Base-by-base conservation (phyloP, 1,140 invertebrate species). In the Drosophila carrolli region DNA sequence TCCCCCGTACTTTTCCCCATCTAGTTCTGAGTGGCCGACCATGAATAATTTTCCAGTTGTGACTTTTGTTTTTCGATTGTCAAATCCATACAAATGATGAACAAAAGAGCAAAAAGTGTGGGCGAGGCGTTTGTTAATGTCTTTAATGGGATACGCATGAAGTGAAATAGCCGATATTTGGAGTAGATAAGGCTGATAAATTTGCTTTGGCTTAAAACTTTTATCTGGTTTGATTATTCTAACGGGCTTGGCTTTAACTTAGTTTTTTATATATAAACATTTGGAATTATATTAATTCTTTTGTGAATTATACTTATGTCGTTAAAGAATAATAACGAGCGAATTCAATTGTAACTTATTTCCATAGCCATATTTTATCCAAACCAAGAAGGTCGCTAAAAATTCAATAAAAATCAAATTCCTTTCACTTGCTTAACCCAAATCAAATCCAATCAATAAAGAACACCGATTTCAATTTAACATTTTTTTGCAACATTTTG, bases 1-100 rank as follows among this genome's bases (percentile, higher is more conserved):
- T 32, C 2, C 29, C 29, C 8, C 6, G 29, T 7, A 8, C 23
- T 23, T 23, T 54, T 70, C 37, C 65, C 65, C 65, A 35, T 75
- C 63, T 62, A 47, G 51, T 78, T 71, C 67, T 71, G 53, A 71
- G 67, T 71, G 67, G 65, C 81, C 83, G 81, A 63, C 78, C 82
- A 86, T 86, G 82, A 81, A 86, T 86, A 88, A 85, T 82, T 85
- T 86, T 77, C 67, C 68, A 84, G 78, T 61, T 77, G 62, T 68
- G 50, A 67, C 61, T 57, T 48, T 75, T 66, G 65, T 78, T 54
- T 61, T 19, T 23, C 76, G 44, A 79, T 83, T 83, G 73, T 84
- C 78, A 66, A 84, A 75, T 75, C 71, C 58, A 72, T 61, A 61
- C 55, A 73, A 71, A 71, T 50, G 51, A 70, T 53, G 41, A 73